Percentiles rank a stretch among this genome's conserved stretches.
phyloP scores from a whole-genome alignment of 2,797 vertebrate species.

The Rhyacichthys aspro region DNA sequence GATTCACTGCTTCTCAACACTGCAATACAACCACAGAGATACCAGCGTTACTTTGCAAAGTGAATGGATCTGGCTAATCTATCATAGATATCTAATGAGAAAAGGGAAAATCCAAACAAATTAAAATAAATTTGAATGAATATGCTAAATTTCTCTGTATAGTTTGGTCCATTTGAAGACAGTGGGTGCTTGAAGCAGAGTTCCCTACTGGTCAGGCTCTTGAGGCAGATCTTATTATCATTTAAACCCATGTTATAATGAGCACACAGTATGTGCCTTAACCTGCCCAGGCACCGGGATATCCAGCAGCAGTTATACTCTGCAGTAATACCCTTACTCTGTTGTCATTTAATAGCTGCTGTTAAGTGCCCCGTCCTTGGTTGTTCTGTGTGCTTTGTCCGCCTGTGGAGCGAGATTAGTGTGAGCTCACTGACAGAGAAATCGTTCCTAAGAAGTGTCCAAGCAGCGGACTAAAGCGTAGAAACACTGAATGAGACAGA shows the following conservation, averaged over 20 bases:
- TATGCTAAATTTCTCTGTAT: too few species aligned
- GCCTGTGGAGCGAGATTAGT: constrained; percentile 40
- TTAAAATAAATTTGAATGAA: too few species aligned
- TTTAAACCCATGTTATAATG: constrained; percentile 48
- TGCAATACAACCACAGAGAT: too few species aligned
- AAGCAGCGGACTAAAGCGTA: constrained; percentile 21
- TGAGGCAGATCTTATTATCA: constrained; percentile 35
- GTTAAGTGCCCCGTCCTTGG: constrained; percentile 44
- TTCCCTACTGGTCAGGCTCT: constrained; percentile 16
- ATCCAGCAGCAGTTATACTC: constrained; percentile 25
- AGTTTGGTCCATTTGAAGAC: neutral
- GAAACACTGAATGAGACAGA: constrained; percentile 14
- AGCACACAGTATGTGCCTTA: constrained; percentile 33
- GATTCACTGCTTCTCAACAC: too few species aligned
- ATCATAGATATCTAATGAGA: neutral
- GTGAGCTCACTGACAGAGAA: constrained; percentile 33
- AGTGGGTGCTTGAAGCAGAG: neutral
- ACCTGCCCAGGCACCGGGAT: constrained; percentile 32
- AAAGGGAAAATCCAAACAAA: neutral
- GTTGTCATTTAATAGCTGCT: constrained; percentile 42
- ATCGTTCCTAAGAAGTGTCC: constrained; percentile 21
- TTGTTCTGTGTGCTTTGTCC: constrained; percentile 38
- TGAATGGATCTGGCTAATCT: too few species aligned
- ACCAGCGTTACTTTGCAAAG: too few species aligned
- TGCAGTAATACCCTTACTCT: constrained; percentile 39